A percentile compares a stretch with the other conserved stretches of the same genome.
Evolutionary conservation across 2,888 invertebrate species (phyloP).

Genomic region (Eupithecia subfuscata): DNA sequence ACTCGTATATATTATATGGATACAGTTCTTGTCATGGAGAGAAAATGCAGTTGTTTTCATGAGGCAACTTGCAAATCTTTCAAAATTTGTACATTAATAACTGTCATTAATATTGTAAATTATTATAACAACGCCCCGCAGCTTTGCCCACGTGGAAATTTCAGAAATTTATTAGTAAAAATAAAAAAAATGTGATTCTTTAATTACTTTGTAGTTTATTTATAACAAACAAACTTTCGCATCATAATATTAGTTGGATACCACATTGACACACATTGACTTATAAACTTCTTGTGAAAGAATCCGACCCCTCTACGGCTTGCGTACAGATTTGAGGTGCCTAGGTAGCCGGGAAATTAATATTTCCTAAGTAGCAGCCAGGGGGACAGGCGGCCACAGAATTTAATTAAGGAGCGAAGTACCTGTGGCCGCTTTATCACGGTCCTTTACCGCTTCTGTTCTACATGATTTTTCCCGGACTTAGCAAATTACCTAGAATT

Average conservation of each 20-base stretch:
- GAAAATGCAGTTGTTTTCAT: neutral
- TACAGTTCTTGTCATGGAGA: neutral
- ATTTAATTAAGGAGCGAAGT: slow-evolving; percentile 58
- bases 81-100: neutral
- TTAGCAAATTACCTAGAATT: slow-evolving; percentile 1
- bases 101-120: too few species aligned
- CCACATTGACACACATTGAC: too few species aligned
- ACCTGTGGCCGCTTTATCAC: slow-evolving; percentile 50
- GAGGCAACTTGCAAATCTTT: neutral
- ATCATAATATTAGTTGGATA: too few species aligned
- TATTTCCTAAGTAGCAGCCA: slow-evolving; percentile 56
- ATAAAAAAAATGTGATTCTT: too few species aligned
- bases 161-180: too few species aligned
- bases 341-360: slow-evolving; percentile 56
- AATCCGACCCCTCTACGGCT: slow-evolving; percentile 20
- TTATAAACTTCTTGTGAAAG: slow-evolving; percentile 17
- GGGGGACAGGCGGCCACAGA: slow-evolving; percentile 49
- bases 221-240: too few species aligned
- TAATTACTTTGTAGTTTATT: too few species aligned
- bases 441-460: slow-evolving; percentile 41
- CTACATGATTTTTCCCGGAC: slow-evolving; percentile 37
- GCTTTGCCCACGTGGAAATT: too few species aligned
- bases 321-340: slow-evolving; percentile 39
- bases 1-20: neutral
- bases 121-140: too few species aligned